Conservation (phyloP, 2,888 invertebrate species). For the Neocrepidodera transversa region DNA sequence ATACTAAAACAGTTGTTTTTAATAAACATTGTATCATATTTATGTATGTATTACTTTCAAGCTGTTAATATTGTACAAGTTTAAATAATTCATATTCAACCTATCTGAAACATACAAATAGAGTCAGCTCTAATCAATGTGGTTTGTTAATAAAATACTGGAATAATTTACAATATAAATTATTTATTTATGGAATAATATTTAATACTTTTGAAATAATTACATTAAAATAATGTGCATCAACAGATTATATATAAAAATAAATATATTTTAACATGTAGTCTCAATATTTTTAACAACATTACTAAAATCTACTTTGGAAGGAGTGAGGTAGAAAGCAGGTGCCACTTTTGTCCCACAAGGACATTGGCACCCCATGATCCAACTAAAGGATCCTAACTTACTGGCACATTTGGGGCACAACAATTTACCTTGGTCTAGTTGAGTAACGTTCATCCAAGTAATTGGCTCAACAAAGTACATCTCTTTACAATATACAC, state of each 20-base stretch:
- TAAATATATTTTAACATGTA: conserved; percentile 54
- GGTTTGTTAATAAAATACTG: too few relatives aligned
- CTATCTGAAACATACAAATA: too few relatives aligned
- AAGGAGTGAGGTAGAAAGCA: conserved; percentile 89
- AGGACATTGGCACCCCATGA: conserved; percentile 88
- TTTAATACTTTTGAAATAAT: too few relatives aligned
- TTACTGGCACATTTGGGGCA: conserved; percentile 87
- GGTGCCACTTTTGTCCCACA: conserved; percentile 90
- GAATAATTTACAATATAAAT: too few relatives aligned
- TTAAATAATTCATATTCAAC: too few relatives aligned
- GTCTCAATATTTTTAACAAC: conserved; percentile 87
- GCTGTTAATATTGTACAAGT: too few relatives aligned
- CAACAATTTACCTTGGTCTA: conserved; percentile 80
- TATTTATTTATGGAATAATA: too few relatives aligned
- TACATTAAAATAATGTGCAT: too few relatives aligned
- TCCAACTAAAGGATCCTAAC: conserved; percentile 91
- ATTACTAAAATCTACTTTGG: conserved; percentile 89
- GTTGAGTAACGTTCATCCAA: conserved; percentile 78
- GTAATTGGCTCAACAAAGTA: conserved; percentile 88
- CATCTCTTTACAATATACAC: conserved; percentile 70
- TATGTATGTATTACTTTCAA: too few relatives aligned
- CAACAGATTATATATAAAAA: not conserved
- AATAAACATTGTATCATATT: too few relatives aligned
- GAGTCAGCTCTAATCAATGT: too few relatives aligned
- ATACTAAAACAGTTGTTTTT: too few relatives aligned